Evolutionary conservation across 2,797 vertebrate genomes (phyloP), one percentile per base, ranked within the genome.

Genomic region (Girardinus metallicus): DNA sequence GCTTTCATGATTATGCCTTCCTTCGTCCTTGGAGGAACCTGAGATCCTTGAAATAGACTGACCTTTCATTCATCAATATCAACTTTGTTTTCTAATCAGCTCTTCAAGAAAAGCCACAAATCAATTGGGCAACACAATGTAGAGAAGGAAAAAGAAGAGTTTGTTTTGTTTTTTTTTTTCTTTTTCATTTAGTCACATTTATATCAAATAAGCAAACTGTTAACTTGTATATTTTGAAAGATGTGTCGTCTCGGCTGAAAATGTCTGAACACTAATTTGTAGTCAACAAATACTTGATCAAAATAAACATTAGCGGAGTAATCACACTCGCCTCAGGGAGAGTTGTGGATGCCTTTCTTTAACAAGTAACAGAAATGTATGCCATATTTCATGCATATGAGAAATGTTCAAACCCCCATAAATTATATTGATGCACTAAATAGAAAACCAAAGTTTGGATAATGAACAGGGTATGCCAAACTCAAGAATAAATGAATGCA

Each of bases 1-100:
- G 76, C 78, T 78, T 84, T 89, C 88, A 79, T 77, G 73, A 74
- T 44, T 16, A 78, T 86, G 57, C 44, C 81, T 85, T 74, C 39
- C 62, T 77, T 39, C 49, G 75, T 49, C 82, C 74, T 75, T 74
- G 72, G 60, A 89, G 83, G 75, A 83, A 89, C 84, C 66, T 43
- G 23, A 77, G 43, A 78, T 82, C 74, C 78, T 77, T 78, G 68
- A 85, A 81, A 89, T 79, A 57, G 53, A 77, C 41, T 87, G 88
- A 88, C 85, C 87, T 88, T 90, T 76, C 74, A 68, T 74, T 76
- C 55, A 80, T 60, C 82, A 82, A 53, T 84, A 66, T 62, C 21
- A 74, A 76, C 77, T 68, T 26, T 75, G 29, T 68, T 75, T 66
- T 55, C 23, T 31, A 72, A 51, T 53, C 66, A 53, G 18, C 4